These are phyloP conservation scores for Schizaphis graminum DNA, from an alignment of 2,888 invertebrate species.

Conservation along the genomic window DNA sequence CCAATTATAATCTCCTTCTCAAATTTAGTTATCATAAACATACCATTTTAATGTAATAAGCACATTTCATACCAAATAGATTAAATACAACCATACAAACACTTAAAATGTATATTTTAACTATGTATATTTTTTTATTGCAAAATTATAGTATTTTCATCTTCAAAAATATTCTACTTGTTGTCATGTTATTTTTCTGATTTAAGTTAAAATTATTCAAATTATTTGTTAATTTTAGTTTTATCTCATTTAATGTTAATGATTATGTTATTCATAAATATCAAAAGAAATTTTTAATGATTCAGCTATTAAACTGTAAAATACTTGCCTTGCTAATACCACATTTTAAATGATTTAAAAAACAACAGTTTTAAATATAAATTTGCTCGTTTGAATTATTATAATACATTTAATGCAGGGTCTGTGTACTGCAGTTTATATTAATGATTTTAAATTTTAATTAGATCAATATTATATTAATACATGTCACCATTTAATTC, in stretches of 20 bases:
- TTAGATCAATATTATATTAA: constrained; percentile 31
- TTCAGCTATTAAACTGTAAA: neutral
- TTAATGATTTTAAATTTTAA: neutral
- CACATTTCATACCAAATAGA: constrained; percentile 44
- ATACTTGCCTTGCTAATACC: neutral
- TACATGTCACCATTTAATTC: constrained; percentile 9
- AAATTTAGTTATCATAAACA: neutral
- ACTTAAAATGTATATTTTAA: constrained; percentile 38
- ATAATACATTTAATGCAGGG: constrained; percentile 52
- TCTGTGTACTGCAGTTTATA: constrained; percentile 46
- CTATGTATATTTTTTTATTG: constrained; percentile 52
- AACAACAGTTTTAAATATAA: constrained; percentile 22
- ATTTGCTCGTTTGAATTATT: constrained; percentile 47
- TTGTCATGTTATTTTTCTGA: constrained; percentile 38
- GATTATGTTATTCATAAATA: constrained; percentile 36
- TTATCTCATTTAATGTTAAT: constrained; percentile 19
- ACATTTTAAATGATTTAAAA: constrained; percentile 27
- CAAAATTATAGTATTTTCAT: neutral
- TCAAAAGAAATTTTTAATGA: neutral
- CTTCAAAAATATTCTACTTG: neutral
- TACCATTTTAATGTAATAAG: constrained; percentile 29
- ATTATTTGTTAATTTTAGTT: constrained; percentile 36
- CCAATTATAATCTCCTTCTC: neutral
- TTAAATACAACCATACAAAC: constrained; percentile 21
- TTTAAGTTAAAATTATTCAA: constrained; percentile 10